These are phyloP conservation scores for Tetramorium bicarinatum DNA, from an alignment of 2,888 invertebrate genomes.

Conservation along the genomic window DNA sequence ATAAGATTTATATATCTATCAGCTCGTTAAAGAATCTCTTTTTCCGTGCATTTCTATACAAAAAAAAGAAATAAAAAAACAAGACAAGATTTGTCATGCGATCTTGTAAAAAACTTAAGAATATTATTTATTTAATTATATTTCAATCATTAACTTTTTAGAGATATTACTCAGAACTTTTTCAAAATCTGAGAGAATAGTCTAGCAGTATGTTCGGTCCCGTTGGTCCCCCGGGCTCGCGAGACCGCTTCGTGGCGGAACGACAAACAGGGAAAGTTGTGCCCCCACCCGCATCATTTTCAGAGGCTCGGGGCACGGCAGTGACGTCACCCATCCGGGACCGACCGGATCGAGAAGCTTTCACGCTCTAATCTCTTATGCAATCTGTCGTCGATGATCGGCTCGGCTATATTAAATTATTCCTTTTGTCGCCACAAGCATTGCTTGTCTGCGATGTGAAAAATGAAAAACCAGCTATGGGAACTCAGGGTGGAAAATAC, in stretches of 20 bases:
- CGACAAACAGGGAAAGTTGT: constrained; percentile 83
- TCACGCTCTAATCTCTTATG: constrained; percentile 86
- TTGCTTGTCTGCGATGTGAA: neutral
- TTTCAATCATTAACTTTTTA: constrained; percentile 7
- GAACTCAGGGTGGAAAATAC: neutral
- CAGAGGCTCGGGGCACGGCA: constrained; percentile 75
- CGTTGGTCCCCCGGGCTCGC: constrained; percentile 54
- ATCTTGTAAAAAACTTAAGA: neutral
- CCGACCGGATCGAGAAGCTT: constrained; percentile 81
- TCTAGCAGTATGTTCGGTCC: constrained; percentile 15
- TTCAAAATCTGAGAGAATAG: neutral
- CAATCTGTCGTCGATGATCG: constrained; percentile 78
- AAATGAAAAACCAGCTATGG: neutral
- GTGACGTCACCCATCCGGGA: constrained; percentile 85
- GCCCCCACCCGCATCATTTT: constrained; percentile 65
- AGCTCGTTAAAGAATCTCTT: neutral
- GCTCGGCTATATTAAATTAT: constrained; percentile 15
- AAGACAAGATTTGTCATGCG: neutral
- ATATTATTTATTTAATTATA: neutral
- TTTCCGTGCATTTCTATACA: neutral
- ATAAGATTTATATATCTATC: too few species aligned
- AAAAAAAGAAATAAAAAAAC: neutral
- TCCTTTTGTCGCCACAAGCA: neutral
- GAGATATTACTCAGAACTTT: neutral
- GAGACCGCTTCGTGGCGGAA: constrained; percentile 35